These are phyloP conservation scores for Irena cyanogastra DNA, from an alignment of 2,113 vertebrate genomes.

Conservation along the genomic window DNA sequence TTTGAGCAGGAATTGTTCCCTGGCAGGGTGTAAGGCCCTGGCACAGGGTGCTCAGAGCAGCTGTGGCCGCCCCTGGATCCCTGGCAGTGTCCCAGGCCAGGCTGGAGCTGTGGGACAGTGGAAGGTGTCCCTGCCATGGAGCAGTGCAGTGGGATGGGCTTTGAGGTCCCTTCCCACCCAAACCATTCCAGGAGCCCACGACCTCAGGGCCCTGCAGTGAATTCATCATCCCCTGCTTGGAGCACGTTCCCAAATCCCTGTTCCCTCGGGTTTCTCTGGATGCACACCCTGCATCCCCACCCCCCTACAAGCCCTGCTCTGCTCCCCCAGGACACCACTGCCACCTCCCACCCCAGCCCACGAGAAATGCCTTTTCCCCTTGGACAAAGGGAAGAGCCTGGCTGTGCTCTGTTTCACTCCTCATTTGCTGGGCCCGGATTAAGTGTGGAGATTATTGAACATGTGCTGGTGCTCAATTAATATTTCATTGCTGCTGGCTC, in stretches of 20 bases:
- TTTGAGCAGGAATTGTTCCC: not conserved
- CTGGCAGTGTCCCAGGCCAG: not conserved
- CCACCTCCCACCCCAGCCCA: not conserved
- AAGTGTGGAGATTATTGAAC: slow-evolving; percentile 59
- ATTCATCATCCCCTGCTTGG: not conserved
- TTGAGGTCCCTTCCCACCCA: not conserved
- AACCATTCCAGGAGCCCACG: fast-evolving
- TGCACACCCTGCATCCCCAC: not conserved
- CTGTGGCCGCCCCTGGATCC: not conserved
- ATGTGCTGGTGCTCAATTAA: slow-evolving; percentile 65
- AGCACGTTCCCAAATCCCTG: not conserved
- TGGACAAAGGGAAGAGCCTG: not conserved
- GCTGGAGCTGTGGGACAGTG: not conserved
- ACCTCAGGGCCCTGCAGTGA: not conserved
- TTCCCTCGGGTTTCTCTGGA: not conserved
- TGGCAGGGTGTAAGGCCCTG: not conserved
- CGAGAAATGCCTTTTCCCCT: not conserved
- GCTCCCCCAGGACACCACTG: not conserved
- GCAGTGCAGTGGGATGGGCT: not conserved
- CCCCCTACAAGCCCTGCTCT: not conserved
- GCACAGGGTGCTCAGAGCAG: not conserved
- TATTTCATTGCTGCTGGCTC: slow-evolving; percentile 65
- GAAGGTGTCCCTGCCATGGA: not conserved
- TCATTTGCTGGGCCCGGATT: slow-evolving; percentile 47
- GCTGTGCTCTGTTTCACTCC: slow-evolving; percentile 12